Evolutionary conservation across 1,140 invertebrate species (phyloP), one percentile per base, ranked within the genome.

Genomic region (Drosophila arizonae): DNA sequence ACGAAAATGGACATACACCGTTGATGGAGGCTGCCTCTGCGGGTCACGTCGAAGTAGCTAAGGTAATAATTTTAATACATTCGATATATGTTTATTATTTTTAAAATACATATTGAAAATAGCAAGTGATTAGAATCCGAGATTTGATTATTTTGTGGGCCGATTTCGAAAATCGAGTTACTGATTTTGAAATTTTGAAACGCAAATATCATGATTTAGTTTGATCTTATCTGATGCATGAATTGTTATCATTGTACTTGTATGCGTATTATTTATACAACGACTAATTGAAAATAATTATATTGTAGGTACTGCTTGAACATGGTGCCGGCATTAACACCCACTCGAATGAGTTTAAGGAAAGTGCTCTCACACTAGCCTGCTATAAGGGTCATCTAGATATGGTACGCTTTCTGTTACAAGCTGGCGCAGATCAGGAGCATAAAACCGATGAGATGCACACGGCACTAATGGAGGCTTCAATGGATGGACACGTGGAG

Each of bases 401-500:
- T 91, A 99, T 99, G 97, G 98, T 99, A n/a, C 94, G 97, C 63
- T 98, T 98, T 92, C 93, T 99, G 66, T 92, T 99, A 57, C 97
- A 97, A 79, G 96, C 97, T 78, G 98, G 98, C 76, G 97, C 98
- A 24, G 97, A 98, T 92, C 95, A 98, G 93, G 98, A 99, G 93
- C 97, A 99, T 93, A 98, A 99, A 93, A 99, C 98, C 1, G 98
- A 99, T 92, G 99, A 99, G 93, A 99, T 99, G 98, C 98, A 99
- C 92, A 99, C 98, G 1, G 98, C 99, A 26, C 93, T 99, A 3
- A 99, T 99, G 98, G 99, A 99, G 93, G 98, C 99, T 24, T 99
- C 98, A 33, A 99, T 99, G 98, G 99, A 99, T 93, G 99, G 99
- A 3, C 98, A 99, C 92, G 95, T 99, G 0, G 98, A 99, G 92